Evolutionary conservation across 2,888 invertebrate species (phyloP), one percentile per base, ranked within the genome.

Genomic region (Campoplex nolae): DNA sequence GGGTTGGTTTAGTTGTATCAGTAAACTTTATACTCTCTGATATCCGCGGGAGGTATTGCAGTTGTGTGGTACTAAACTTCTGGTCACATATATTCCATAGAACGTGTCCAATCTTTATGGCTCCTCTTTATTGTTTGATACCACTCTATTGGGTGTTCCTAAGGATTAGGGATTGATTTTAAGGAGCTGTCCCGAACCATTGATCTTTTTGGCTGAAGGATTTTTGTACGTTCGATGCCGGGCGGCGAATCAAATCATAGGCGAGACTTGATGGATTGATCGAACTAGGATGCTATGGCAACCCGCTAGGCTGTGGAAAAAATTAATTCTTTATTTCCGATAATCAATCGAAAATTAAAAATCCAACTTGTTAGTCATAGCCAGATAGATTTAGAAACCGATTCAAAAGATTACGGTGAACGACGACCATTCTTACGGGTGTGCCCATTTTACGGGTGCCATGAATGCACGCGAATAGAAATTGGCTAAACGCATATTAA

Each of bases 131-230:
- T 88, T 76, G 86, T 83, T 76, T 75, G 80, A 45, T 68, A 68
- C 75, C 51, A 18, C 42, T 54, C 23, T 67, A 68, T 62, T 77
- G 84, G 85, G 54, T 86, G 77, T 89, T 81, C 74, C 58, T 75
- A 77, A 71, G 88, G 88, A 88, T 88, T 88, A 86, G 76, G 84
- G 82, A 65, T 84, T 70, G 88, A 89, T 85, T 87, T 87, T 85
- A 88, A 88, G 76, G 48, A 89, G 81, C 79, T 67, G 38, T 71
- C 78, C 32, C 13, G 74, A 81, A 51, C 67, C 80, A 70, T 74
- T 23, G 68, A 85, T 65, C 83, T 67, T 79, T 58, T 65, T 38
- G 35, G n/a, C 45, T n/a, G 48, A 51, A 32, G 67, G 18, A 78
- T 58, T 38, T 54, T 23, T 70, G 48, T 65, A 75, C 67, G 28